Base-by-base conservation (phyloP, 1,140 invertebrate genomes). In the Melanaphis sacchari region DNA sequence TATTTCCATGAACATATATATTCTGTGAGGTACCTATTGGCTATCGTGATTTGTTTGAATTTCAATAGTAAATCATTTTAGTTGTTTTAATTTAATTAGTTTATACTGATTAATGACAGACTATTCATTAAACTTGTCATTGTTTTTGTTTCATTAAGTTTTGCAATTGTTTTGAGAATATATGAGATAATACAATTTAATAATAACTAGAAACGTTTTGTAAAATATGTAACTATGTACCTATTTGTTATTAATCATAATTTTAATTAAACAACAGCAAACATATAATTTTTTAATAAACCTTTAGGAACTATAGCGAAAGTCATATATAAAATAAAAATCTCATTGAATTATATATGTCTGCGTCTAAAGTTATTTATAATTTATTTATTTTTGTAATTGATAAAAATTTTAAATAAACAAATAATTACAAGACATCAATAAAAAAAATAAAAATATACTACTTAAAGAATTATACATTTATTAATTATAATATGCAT, bases 131-230 rank as follows among this genome's bases (percentile, higher is more conserved):
- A 46, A 87, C 46, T 15, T 46, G 11, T n/a, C 41, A 18, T 88
- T 88, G 85, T 88, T 88, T 49, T 88, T 31, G 15, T 88, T 88
- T 88, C 85, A 88, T 88, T 49, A 88, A 46, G 11, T 88, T 88
- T 87, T 85, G 41, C 3, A n/a, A 87, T 85, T 87, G 31, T 43
- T 31, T n/a, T n/a, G 43, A 88, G 15, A 46, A 88, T n/a, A 40
- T 41, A 84, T 31, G 38, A 40, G 38, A 24, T 41, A 7, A 41
- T 84, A 84, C 41, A 26, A 84, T 84, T 24, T 26, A 84, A 40
- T 84, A 40, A 41, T 82, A 38, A 84, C 22, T 41, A 40, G 38
- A 41, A 84, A 24, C 40, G 24, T 84, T 41, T 84, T 84, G 15
- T 76, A n/a, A 76, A 76, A 18, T 76, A 21, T 76, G 4, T 18